These are phyloP conservation scores for Oceanites oceanicus DNA, from an alignment of 2,113 vertebrate species.

Conservation along the genomic window DNA sequence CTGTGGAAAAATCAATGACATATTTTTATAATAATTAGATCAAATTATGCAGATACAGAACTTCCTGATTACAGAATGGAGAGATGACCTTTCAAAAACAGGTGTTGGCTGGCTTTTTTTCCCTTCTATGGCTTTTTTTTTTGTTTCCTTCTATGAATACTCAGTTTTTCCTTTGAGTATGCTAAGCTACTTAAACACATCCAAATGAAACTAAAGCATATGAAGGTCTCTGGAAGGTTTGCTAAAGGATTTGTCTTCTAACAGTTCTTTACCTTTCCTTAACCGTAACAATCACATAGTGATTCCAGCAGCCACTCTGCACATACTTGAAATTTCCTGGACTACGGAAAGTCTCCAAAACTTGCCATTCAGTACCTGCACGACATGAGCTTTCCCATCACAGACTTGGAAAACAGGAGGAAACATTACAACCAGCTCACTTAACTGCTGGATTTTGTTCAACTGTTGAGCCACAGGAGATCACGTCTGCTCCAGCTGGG, in stretches of 20 bases:
- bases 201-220: neutral
- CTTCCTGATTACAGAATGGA: neutral
- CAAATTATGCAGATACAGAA: neutral
- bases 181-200: neutral
- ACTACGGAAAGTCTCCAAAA: neutral
- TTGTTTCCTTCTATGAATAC: neutral
- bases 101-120: neutral
- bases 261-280: neutral
- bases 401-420: neutral
- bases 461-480: neutral
- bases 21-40: neutral
- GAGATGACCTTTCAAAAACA: neutral
- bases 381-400: neutral
- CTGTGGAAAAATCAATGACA: neutral
- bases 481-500: rapidly evolving
- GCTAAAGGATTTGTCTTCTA: neutral
- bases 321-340: neutral
- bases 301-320: neutral
- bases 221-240: neutral
- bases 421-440: neutral
- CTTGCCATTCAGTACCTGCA: neutral
- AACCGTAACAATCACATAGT: neutral
- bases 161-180: rapidly evolving
- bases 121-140: neutral
- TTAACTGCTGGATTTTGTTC: neutral